phyloP scores from a whole-genome alignment of 2,113 vertebrate genomes.

The Mirounga angustirostris region DNA sequence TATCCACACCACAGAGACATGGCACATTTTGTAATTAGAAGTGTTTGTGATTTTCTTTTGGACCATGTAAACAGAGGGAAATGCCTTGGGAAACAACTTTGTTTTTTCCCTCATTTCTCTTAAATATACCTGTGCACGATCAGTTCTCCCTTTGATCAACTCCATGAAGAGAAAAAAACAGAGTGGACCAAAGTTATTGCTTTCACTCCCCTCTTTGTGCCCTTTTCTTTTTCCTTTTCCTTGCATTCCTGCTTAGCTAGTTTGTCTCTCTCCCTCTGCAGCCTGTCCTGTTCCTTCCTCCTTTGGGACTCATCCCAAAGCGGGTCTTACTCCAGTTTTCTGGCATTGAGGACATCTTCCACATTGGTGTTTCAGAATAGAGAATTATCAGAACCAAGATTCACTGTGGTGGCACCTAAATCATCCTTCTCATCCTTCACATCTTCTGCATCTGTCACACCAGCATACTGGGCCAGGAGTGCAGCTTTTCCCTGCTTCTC shows the following conservation, averaged over 20 bases:
- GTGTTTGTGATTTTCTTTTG: slow-evolving; percentile 75
- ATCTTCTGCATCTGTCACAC: slow-evolving; percentile 95
- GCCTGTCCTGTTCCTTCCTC: slow-evolving; percentile 97
- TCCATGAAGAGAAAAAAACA: slow-evolving; percentile 43
- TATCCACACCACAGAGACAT: slow-evolving; percentile 80
- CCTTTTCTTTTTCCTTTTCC: slow-evolving; percentile 97
- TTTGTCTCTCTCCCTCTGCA: slow-evolving; percentile 97
- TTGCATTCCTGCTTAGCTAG: slow-evolving; percentile 96
- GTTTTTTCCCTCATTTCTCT: slow-evolving; percentile 76
- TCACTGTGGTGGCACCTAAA: slow-evolving; percentile 12
- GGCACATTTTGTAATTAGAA: slow-evolving; percentile 67
- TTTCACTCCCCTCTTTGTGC: slow-evolving; percentile 98
- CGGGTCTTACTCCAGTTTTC: slow-evolving; percentile 93
- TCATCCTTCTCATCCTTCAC: slow-evolving; percentile 85
- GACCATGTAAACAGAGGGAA: slow-evolving; percentile 64
- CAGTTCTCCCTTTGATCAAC: slow-evolving; percentile 64
- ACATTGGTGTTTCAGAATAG: slow-evolving; percentile 97
- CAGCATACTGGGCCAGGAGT: slow-evolving; percentile 96
- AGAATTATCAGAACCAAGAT: slow-evolving; percentile 85
- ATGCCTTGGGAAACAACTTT: slow-evolving; percentile 51
- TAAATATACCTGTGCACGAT: slow-evolving; percentile 70
- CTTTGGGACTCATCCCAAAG: slow-evolving; percentile 94
- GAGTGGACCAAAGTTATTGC: slow-evolving; percentile 89
- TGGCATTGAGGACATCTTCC: slow-evolving; percentile 92
- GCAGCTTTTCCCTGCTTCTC: slow-evolving; percentile 95